A percentile compares a stretch with the other conserved stretches of the same genome.
These are phyloP conservation scores for Agonopterix subpropinquella DNA, from an alignment of 2,888 invertebrate species.

Conservation along the genomic window DNA sequence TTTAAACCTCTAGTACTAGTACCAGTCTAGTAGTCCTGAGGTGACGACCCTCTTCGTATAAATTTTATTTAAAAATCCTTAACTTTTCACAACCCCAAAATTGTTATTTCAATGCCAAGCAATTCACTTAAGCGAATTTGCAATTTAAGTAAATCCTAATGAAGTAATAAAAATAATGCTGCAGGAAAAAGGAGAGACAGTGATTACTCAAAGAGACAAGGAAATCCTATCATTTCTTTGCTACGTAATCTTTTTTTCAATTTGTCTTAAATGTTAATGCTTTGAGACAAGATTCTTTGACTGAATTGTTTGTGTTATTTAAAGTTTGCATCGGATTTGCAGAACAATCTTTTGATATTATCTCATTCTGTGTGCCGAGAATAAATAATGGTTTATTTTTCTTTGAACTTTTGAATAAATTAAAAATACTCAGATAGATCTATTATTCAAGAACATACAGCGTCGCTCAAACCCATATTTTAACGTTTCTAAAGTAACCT, in stretches of 20 bases:
- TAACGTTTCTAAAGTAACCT: too few species aligned
- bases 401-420: too few species aligned
- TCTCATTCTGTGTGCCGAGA: too few species aligned
- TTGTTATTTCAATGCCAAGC: slow-evolving; percentile 1
- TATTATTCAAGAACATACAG: too few species aligned
- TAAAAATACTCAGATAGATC: too few species aligned
- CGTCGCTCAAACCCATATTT: too few species aligned
- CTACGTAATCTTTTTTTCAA: slow-evolving; percentile 48
- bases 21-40: too few species aligned
- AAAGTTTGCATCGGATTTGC: not conserved
- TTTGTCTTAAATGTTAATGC: slow-evolving; percentile 40
- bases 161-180: slow-evolving; percentile 46
- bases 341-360: not conserved
- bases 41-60: too few species aligned
- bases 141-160: slow-evolving; percentile 33
- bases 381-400: too few species aligned
- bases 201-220: slow-evolving; percentile 58
- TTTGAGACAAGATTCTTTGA: slow-evolving; percentile 28
- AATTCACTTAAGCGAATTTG: slow-evolving; percentile 6
- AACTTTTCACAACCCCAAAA: not conserved
- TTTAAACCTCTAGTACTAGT: too few species aligned
- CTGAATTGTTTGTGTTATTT: slow-evolving; percentile 10
- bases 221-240: slow-evolving; percentile 46
- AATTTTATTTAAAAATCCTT: too few species aligned
- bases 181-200: slow-evolving; percentile 30